Evolutionary conservation across 2,888 invertebrate genomes (phyloP).

Genomic region (Serripes groenlandicus): DNA sequence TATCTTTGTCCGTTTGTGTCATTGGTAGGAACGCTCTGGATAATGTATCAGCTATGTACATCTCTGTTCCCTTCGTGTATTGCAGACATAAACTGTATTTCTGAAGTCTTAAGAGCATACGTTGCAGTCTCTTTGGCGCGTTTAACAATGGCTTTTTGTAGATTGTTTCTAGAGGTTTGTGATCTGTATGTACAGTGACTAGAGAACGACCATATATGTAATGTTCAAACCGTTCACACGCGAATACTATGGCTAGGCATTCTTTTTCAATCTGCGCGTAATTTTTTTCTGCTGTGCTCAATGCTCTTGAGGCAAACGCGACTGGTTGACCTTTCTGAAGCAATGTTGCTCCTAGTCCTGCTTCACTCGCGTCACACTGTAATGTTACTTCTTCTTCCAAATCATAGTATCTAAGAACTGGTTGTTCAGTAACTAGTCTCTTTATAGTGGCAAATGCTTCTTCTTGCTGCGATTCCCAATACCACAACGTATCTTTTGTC

Average conservation of each 20-base stretch:
- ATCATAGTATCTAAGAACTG: constrained; percentile 51
- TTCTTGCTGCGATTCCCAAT: constrained; percentile 53
- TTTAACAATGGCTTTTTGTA: constrained; percentile 40
- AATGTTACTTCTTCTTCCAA: constrained; percentile 43
- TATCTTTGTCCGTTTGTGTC: not conserved
- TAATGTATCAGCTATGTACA: constrained; percentile 66
- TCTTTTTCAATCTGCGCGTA: constrained; percentile 72
- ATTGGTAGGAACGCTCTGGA: constrained; percentile 59
- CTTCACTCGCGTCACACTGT: constrained; percentile 54
- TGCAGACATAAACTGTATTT: constrained; percentile 45
- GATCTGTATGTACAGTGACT: constrained; percentile 52
- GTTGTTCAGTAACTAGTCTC: constrained; percentile 29
- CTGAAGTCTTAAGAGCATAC: constrained; percentile 59
- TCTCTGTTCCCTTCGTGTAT: constrained; percentile 47
- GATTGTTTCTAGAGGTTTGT: constrained; percentile 63
- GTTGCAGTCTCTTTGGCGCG: constrained; percentile 58
- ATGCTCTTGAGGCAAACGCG: constrained; percentile 56
- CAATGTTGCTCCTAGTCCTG: constrained; percentile 48
- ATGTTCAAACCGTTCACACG: constrained; percentile 54
- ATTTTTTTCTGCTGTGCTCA: constrained; percentile 45
- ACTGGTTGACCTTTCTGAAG: constrained; percentile 66
- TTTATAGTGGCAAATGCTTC: constrained; percentile 42
- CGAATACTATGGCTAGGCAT: constrained; percentile 57
- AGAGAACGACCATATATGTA: constrained; percentile 49
- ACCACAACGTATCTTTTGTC: constrained; percentile 42